phyloP scores from a whole-genome alignment of 2,797 vertebrate genomes.

The Pteronotus mesoamericanus region DNA sequence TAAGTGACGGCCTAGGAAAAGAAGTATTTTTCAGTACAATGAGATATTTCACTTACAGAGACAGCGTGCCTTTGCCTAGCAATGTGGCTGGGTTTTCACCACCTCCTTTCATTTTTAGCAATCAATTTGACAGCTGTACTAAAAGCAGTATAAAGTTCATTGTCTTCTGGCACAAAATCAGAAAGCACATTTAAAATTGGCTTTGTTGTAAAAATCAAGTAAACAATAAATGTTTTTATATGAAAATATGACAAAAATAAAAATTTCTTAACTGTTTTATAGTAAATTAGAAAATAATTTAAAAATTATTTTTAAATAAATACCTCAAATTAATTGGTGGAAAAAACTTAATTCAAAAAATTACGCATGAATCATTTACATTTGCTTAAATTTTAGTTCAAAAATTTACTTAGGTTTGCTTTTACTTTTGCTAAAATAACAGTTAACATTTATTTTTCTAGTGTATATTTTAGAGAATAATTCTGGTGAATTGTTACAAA shows the following conservation, averaged over 20 bases:
- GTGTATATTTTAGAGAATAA: not conserved
- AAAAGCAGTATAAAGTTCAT: constrained; percentile 55
- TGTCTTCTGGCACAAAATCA: constrained; percentile 67
- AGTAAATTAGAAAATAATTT: not conserved
- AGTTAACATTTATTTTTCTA: not conserved
- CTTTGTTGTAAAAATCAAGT: constrained; percentile 22
- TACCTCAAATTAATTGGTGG: not conserved
- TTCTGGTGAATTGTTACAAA: not conserved
- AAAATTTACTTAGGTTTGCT: not conserved
- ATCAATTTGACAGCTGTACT: constrained; percentile 53
- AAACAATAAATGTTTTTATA: not conserved
- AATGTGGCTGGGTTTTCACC: not conserved
- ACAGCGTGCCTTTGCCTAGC: not conserved
- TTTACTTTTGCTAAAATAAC: not conserved
- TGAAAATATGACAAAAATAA: constrained; percentile 20
- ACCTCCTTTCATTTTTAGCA: constrained; percentile 12
- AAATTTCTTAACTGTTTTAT: not conserved
- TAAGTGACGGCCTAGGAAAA: not conserved
- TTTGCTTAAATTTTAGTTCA: not conserved
- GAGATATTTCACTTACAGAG: not conserved
- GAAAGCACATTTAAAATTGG: constrained; percentile 57
- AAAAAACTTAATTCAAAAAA: not conserved
- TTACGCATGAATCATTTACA: not conserved
- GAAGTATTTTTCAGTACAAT: not conserved
- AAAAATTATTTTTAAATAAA: no score